Percentiles rank a stretch among this genome's conserved stretches.
Evolutionary conservation across 2,888 invertebrate genomes (phyloP).

Genomic region (Arge pagana): DNA sequence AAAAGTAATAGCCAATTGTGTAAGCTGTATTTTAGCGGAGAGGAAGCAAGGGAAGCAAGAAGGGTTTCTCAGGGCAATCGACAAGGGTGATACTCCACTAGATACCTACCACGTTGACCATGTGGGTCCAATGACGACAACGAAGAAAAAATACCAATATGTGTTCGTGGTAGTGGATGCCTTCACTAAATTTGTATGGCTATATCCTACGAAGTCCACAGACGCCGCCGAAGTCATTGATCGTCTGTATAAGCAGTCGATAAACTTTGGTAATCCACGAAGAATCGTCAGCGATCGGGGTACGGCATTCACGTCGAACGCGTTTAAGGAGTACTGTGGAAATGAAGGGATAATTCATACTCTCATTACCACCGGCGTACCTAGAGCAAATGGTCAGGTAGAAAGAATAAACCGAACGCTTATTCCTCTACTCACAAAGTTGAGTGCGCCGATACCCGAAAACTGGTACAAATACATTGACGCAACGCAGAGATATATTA

Average conservation of each 20-base stretch:
- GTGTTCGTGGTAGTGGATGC: not conserved
- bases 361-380: conserved; percentile 41
- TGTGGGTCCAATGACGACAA: conserved; percentile 37
- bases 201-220: not conserved
- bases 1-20: conserved; percentile 16
- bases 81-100: conserved; percentile 41
- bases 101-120: conserved; percentile 46
- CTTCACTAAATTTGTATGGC: conserved; percentile 22
- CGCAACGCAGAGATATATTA: conserved; percentile 33
- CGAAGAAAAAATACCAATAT: not conserved
- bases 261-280: conserved; percentile 48
- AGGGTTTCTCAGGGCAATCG: conserved; percentile 40
- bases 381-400: conserved; percentile 49
- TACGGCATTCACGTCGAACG: conserved; percentile 47
- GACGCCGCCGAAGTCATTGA: conserved; percentile 38
- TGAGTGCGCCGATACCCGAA: conserved; percentile 39
- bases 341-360: conserved; percentile 43
- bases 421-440: conserved; percentile 45
- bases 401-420: conserved; percentile 43
- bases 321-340: conserved; percentile 45
- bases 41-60: conserved; percentile 41
- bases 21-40: conserved; percentile 27
- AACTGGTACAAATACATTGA: conserved; percentile 40
- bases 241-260: conserved; percentile 40
- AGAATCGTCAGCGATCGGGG: conserved; percentile 48